Conservation (phyloP, 2,113 vertebrate genomes). For the Sisor rabdophorus region DNA sequence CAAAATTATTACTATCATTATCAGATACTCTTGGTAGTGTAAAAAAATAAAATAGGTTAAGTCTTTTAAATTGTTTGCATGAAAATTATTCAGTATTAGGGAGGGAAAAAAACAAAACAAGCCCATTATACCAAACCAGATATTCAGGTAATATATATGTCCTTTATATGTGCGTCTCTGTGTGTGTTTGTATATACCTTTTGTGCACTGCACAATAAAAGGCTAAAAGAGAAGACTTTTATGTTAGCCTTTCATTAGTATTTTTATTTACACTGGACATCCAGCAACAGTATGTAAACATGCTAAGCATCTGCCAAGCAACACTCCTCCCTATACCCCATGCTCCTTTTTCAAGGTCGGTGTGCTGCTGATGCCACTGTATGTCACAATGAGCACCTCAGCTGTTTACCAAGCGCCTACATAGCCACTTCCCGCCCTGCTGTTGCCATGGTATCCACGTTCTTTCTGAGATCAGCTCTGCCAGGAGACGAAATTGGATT, state of each 20-base stretch:
- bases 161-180: neutral
- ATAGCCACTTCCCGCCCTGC: constrained; percentile 50
- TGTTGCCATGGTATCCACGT: constrained; percentile 67
- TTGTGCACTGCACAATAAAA: neutral
- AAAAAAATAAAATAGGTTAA: neutral
- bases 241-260: neutral
- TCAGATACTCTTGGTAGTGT: too few species aligned
- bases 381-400: constrained; percentile 52
- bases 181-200: neutral
- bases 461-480: constrained; percentile 53
- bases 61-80: neutral
- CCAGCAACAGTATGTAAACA: constrained; percentile 35
- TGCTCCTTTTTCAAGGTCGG: constrained; percentile 47
- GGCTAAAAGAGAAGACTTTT: neutral
- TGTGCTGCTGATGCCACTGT: constrained; percentile 50
- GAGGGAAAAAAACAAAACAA: neutral
- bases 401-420: constrained; percentile 54
- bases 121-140: neutral
- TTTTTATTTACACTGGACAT: constrained; percentile 4
- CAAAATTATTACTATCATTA: too few species aligned
- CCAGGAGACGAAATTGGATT: constrained; percentile 25
- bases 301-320: constrained; percentile 29
- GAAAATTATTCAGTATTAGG: neutral
- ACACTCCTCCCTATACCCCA: neutral
- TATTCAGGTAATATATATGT: neutral